Conservation (phyloP, 2,888 invertebrate species). For the Orchesella flavescens region DNA sequence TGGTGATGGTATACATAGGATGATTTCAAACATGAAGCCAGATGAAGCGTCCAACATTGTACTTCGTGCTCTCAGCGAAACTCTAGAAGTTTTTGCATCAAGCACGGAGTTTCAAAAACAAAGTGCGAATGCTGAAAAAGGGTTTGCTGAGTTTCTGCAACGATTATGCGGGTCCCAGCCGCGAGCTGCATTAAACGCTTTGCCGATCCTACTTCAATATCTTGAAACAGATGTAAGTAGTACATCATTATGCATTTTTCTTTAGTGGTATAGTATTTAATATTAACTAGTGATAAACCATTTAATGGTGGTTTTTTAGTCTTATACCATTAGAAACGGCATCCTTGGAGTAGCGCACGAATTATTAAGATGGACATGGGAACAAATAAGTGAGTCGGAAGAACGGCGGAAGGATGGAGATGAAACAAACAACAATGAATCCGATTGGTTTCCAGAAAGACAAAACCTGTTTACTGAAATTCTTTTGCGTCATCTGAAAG, state of each 20-base stretch:
- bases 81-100: constrained; percentile 54
- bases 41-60: constrained; percentile 50
- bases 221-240: constrained; percentile 63
- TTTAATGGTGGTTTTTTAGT: constrained; percentile 16
- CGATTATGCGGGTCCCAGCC: constrained; percentile 57
- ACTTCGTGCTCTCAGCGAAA: constrained; percentile 50
- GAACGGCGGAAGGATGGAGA: neutral
- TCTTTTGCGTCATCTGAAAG: constrained; percentile 60
- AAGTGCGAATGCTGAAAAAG: constrained; percentile 61
- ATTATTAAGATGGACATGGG: constrained; percentile 46
- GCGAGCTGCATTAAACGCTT: constrained; percentile 48
- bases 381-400: neutral
- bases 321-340: constrained; percentile 49
- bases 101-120: constrained; percentile 57
- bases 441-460: constrained; percentile 31
- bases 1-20: constrained; percentile 55
- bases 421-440: neutral
- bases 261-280: no score
- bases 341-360: constrained; percentile 26
- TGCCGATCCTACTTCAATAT: constrained; percentile 65
- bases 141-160: constrained; percentile 63
- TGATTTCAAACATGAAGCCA: constrained; percentile 37
- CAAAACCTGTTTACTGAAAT: constrained; percentile 50
- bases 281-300: neutral
- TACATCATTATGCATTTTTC: no score